Conservation (phyloP, 2,888 invertebrate species). For the Ichneumon xanthorius region DNA sequence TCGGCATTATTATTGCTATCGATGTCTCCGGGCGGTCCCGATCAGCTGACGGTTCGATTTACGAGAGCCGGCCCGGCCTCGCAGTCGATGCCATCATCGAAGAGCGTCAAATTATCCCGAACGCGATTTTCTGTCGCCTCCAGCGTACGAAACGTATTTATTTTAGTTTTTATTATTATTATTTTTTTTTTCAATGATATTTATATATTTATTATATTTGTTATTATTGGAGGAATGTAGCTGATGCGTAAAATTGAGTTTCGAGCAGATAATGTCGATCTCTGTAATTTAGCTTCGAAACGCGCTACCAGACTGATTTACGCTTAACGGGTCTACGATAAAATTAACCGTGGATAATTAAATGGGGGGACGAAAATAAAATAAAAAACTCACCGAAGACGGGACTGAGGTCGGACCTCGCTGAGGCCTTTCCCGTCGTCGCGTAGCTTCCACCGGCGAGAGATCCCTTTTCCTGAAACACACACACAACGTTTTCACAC, state of each 20-base stretch:
- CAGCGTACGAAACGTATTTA: not conserved
- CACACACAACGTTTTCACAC: slow-evolving; percentile 70
- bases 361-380: not conserved
- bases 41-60: slow-evolving; percentile 34
- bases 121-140: not conserved
- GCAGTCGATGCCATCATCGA: not conserved
- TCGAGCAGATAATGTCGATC: not conserved
- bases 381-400: slow-evolving; percentile 92
- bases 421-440: slow-evolving; percentile 91
- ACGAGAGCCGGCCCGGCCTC: not conserved
- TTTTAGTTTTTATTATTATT: not conserved
- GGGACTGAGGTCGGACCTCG: slow-evolving; percentile 94
- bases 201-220: not conserved
- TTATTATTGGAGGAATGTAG: not conserved
- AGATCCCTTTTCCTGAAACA: slow-evolving; percentile 91
- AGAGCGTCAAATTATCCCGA: slow-evolving; percentile 12
- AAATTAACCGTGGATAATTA: not conserved
- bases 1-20: slow-evolving; percentile 19
- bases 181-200: not conserved
- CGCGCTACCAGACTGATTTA: not conserved
- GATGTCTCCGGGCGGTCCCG: slow-evolving; percentile 16
- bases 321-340: not conserved
- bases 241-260: not conserved
- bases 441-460: slow-evolving; percentile 90
- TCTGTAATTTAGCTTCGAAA: not conserved